A percentile compares a stretch with the other conserved stretches of the same genome.
These are phyloP conservation scores for Aethina tumida DNA, from an alignment of 1,140 invertebrate species.

Conservation along the genomic window DNA sequence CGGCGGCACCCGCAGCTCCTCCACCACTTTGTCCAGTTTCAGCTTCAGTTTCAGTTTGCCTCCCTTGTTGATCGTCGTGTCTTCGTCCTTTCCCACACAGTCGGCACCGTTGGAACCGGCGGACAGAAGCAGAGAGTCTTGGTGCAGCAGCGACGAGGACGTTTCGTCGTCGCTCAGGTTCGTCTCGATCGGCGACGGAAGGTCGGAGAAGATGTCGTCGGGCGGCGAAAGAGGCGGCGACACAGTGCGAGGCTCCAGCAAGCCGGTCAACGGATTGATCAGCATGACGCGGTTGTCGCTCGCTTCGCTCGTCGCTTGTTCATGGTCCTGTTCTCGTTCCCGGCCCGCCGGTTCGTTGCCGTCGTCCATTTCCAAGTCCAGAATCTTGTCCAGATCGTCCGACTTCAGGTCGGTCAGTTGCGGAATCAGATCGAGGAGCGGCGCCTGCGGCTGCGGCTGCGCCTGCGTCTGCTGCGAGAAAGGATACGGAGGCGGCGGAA, in stretches of 20 bases:
- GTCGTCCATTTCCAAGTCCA: slow-evolving; percentile 36
- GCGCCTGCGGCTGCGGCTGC: neutral
- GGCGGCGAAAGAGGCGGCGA: too few species aligned
- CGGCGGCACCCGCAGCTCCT: slow-evolving; percentile 75
- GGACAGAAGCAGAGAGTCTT: too few species aligned
- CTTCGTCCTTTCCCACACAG: slow-evolving; percentile 52
- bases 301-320: slow-evolving; percentile 24
- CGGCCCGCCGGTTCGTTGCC: slow-evolving; percentile 1
- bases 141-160: too few species aligned
- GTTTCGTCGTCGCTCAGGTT: slow-evolving; percentile 34
- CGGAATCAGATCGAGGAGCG: slow-evolving; percentile 30
- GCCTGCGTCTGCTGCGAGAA: slow-evolving; percentile 1
- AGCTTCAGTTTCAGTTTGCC: slow-evolving; percentile 60
- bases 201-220: slow-evolving; percentile 30
- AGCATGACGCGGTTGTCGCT: slow-evolving; percentile 62
- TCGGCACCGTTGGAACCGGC: too few species aligned
- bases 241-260: slow-evolving; percentile 75
- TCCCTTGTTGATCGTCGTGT: slow-evolving; percentile 44
- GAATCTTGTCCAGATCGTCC: slow-evolving; percentile 50
- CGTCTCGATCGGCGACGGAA: slow-evolving; percentile 37
- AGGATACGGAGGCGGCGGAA: neutral
- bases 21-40: slow-evolving; percentile 63
- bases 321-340: slow-evolving; percentile 2
- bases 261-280: slow-evolving; percentile 79
- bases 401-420: slow-evolving; percentile 40